Conservation (phyloP, 30 jellyfish, hydroid and myxozoan species). For the Aurelia aurita complex sp. Pacific region DNA sequence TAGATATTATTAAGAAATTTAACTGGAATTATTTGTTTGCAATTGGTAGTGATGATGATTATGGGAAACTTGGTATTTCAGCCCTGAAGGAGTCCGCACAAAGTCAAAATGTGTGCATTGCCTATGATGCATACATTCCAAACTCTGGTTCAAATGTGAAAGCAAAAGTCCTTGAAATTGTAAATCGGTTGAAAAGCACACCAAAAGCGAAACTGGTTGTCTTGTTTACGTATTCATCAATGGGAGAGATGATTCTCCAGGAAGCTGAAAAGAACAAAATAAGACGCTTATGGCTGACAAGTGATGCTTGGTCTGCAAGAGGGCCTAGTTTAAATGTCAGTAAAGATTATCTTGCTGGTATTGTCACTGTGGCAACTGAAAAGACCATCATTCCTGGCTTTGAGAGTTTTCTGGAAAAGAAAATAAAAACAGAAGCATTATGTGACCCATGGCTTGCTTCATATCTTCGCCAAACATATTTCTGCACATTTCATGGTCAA, state of each 20-base stretch:
- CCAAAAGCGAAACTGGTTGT: slow-evolving; percentile 77
- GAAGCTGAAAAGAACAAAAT: slow-evolving; percentile 76
- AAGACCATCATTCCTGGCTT: slow-evolving; percentile 56
- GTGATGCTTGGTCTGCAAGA: slow-evolving; percentile 92
- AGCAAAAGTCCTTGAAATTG: slow-evolving; percentile 61
- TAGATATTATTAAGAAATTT: slow-evolving; percentile 74
- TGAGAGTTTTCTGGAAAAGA: slow-evolving; percentile 28
- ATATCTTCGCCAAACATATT: slow-evolving; percentile 44
- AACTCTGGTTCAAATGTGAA: slow-evolving; percentile 51
- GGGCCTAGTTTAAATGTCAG: slow-evolving; percentile 61
- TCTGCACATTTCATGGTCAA: slow-evolving; percentile 20
- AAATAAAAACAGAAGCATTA: slow-evolving; percentile 31
- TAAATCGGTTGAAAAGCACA: slow-evolving; percentile 25
- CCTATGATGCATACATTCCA: slow-evolving; percentile 80
- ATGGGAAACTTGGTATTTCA: slow-evolving; percentile 84
- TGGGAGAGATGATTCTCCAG: slow-evolving; percentile 70
- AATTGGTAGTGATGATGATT: slow-evolving; percentile 94
- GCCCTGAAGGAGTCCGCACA: slow-evolving; percentile 75
- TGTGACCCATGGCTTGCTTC: slow-evolving; percentile 86
- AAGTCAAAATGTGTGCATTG: slow-evolving; percentile 75
- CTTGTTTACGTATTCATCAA: slow-evolving; percentile 71
- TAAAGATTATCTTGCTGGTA: slow-evolving; percentile 62
- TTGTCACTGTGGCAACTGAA: slow-evolving; percentile 71
- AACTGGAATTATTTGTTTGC: slow-evolving; percentile 86
- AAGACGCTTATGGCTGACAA: slow-evolving; percentile 81